Conservation (phyloP, 2,888 invertebrate species). For the Hylaea fasciaria region DNA sequence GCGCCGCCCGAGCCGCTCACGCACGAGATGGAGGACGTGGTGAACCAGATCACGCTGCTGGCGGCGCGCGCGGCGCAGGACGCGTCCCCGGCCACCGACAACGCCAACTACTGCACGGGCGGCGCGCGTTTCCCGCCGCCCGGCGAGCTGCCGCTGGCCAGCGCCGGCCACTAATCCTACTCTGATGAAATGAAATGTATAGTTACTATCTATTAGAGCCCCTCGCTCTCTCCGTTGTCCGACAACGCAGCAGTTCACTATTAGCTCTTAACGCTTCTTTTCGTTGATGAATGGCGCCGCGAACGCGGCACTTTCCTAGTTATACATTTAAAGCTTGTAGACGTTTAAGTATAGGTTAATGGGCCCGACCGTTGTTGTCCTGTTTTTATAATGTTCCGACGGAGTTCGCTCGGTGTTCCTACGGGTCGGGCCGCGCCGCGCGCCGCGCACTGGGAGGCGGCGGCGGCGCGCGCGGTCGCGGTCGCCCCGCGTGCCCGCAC, state of each 20-base stretch:
- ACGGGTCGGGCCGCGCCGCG: slow-evolving; percentile 67
- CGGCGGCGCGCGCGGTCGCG: slow-evolving; percentile 72
- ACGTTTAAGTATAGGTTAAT: slow-evolving; percentile 80
- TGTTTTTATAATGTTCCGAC: slow-evolving; percentile 53
- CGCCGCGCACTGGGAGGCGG: slow-evolving; percentile 83
- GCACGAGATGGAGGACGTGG: slow-evolving; percentile 93
- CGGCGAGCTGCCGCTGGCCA: slow-evolving; percentile 85
- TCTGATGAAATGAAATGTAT: slow-evolving; percentile 82
- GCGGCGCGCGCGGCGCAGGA: slow-evolving; percentile 91
- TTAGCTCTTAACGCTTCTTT: slow-evolving; percentile 85
- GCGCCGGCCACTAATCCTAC: slow-evolving; percentile 83
- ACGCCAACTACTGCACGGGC: slow-evolving; percentile 86
- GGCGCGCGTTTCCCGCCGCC: slow-evolving; percentile 85
- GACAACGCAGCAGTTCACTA: slow-evolving; percentile 85
- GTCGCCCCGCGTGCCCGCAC: slow-evolving; percentile 71
- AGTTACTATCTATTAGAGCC: slow-evolving; percentile 83
- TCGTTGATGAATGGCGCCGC: slow-evolving; percentile 79
- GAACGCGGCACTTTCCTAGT: slow-evolving; percentile 79
- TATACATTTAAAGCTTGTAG: slow-evolving; percentile 84
- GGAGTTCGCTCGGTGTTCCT: slow-evolving; percentile 62
- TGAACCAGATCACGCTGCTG: slow-evolving; percentile 91
- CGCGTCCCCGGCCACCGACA: slow-evolving; percentile 80
- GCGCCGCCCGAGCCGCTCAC: slow-evolving; percentile 85
- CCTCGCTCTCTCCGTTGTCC: slow-evolving; percentile 83
- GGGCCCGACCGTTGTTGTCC: slow-evolving; percentile 67